phyloP scores from a whole-genome alignment of 2,888 invertebrate genomes.

The Cephonodes hylas region DNA sequence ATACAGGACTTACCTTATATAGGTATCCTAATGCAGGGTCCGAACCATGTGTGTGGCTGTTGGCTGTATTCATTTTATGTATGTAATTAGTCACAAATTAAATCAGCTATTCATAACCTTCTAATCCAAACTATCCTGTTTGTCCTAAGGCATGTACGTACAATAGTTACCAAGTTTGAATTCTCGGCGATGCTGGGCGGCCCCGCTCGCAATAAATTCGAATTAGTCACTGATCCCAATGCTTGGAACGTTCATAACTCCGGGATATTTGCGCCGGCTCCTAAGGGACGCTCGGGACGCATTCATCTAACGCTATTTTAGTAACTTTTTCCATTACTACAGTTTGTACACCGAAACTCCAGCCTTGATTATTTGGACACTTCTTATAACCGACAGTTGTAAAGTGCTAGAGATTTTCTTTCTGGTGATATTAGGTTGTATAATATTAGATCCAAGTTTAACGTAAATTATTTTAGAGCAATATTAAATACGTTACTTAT shows the following conservation, averaged over 20 bases:
- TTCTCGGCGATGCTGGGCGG: neutral
- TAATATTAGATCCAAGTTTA: no score
- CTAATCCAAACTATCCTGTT: no score
- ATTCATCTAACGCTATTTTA: neutral
- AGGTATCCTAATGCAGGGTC: no score
- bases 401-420: neutral
- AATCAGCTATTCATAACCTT: neutral
- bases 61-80: no score
- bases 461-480: no score
- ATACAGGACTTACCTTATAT: no score
- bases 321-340: neutral
- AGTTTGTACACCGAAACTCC: neutral
- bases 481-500: no score
- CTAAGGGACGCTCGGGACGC: neutral
- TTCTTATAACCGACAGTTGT: neutral
- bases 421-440: neutral
- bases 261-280: conserved; percentile 22
- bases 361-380: neutral
- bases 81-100: neutral
- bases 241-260: conserved; percentile 25
- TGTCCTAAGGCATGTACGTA: neutral
- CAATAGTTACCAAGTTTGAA: conserved; percentile 14
- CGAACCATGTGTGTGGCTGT: no score
- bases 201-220: conserved; percentile 34
- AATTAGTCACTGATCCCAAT: conserved; percentile 33